Evolutionary conservation across 1,140 invertebrate genomes (phyloP).

Genomic region (Drosophila sturtevanti): DNA sequence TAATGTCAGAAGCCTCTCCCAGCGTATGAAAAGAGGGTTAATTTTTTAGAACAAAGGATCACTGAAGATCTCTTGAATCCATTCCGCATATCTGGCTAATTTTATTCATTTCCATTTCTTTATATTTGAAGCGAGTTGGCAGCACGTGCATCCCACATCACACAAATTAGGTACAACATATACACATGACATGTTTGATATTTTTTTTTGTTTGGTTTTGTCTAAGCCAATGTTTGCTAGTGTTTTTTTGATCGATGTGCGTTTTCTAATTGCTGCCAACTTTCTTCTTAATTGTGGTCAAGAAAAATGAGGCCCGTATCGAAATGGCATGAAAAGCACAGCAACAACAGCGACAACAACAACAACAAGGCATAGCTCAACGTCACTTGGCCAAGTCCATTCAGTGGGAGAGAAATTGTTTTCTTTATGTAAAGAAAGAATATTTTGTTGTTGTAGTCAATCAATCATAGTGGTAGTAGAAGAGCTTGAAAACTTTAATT

Average conservation of each 20-base stretch:
- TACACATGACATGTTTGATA: not conserved
- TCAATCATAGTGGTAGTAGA: constrained; percentile 25
- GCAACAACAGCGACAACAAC: constrained; percentile 16
- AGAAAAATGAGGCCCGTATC: constrained; percentile 79
- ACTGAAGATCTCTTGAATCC: not conserved
- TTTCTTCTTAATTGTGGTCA: constrained; percentile 78
- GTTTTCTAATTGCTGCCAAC: constrained; percentile 79
- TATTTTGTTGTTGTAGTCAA: constrained; percentile 37
- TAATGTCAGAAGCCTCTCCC: too few species aligned
- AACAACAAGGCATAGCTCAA: constrained; percentile 19
- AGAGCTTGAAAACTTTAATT: constrained; percentile 22
- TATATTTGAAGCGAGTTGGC: not conserved
- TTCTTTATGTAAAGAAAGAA: constrained; percentile 52
- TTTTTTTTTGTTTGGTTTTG: not conserved
- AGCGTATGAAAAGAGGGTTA: too few species aligned
- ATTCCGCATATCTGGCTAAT: not conserved
- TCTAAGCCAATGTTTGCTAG: not conserved
- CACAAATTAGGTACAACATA: not conserved
- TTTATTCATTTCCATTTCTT: not conserved
- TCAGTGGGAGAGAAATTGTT: constrained; percentile 60
- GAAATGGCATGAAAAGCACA: constrained; percentile 77
- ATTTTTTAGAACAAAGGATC: not conserved
- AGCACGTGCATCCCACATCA: not conserved
- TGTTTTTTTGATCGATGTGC: constrained; percentile 70
- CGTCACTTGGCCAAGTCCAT: constrained; percentile 5